These are phyloP conservation scores for Zosterops borbonicus DNA, from an alignment of 2,113 vertebrate species.

Conservation along the genomic window DNA sequence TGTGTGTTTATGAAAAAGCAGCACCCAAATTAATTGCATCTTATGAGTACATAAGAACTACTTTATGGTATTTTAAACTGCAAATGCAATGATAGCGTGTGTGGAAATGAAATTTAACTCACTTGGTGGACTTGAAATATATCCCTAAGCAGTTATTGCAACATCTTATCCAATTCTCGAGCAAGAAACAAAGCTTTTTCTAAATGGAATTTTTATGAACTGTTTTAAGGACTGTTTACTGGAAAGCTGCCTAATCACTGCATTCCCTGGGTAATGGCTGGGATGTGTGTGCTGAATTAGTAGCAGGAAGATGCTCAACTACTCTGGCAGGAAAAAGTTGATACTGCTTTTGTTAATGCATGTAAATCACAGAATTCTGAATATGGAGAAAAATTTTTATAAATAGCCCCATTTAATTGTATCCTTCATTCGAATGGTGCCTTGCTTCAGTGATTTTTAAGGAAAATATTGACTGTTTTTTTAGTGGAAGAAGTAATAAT, in stretches of 20 bases:
- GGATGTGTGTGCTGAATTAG: background rate
- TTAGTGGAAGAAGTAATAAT: background rate
- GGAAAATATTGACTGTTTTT: background rate
- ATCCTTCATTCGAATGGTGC: background rate
- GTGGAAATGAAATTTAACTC: background rate
- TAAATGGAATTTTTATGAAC: background rate
- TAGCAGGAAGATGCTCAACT: background rate
- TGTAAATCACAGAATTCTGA: background rate
- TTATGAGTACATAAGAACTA: background rate
- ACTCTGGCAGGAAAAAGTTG: background rate
- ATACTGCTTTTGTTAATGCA: background rate
- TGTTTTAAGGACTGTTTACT: background rate
- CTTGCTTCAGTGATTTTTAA: background rate
- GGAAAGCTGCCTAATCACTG: background rate
- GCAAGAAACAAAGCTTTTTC: background rate
- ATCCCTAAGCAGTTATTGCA: background rate
- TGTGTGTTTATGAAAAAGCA: background rate
- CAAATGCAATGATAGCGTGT: background rate
- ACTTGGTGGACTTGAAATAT: background rate
- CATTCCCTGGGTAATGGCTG: background rate
- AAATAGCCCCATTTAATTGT: background rate
- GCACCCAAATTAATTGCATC: background rate
- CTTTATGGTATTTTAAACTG: background rate
- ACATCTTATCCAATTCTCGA: background rate
- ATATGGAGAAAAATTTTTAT: too few species aligned